Evolutionary conservation across 2,113 vertebrate genomes (phyloP).

Genomic region (Poecilia latipinna): DNA sequence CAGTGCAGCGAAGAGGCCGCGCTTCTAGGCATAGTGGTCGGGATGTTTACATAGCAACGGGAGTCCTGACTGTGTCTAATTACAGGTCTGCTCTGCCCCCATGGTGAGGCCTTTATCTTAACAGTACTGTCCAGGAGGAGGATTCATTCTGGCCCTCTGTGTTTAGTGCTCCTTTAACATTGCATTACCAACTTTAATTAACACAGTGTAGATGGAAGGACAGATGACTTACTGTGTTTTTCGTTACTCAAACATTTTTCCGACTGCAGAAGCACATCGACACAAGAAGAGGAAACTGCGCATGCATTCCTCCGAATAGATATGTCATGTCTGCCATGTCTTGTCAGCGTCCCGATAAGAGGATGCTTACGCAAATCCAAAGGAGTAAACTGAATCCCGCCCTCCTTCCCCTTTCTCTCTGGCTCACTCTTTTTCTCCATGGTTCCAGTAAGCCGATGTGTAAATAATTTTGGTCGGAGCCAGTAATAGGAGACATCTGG

Average conservation of each 20-base stretch:
- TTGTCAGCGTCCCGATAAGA: constrained; percentile 28
- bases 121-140: constrained; percentile 46
- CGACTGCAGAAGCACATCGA: not conserved
- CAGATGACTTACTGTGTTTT: constrained; percentile 12
- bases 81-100: constrained; percentile 67
- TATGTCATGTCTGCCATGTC: constrained; percentile 19
- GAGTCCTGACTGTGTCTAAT: constrained; percentile 72
- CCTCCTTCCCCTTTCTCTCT: constrained; percentile 10
- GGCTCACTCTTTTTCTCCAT: constrained; percentile 11
- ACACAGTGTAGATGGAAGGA: constrained; percentile 7
- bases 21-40: constrained; percentile 58
- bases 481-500: constrained; percentile 80
- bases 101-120: constrained; percentile 58
- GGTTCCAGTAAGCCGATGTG: constrained; percentile 76
- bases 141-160: constrained; percentile 13
- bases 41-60: constrained; percentile 81
- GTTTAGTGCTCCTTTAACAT: constrained; percentile 21
- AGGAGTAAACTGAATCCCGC: constrained; percentile 36
- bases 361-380: constrained; percentile 43
- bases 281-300: not conserved
- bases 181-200: constrained; percentile 40
- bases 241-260: not conserved
- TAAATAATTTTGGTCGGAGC: constrained; percentile 74
- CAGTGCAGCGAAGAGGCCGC: constrained; percentile 29
- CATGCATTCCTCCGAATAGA: constrained; percentile 10